Evolutionary conservation across 2,797 vertebrate species (phyloP).

Genomic region (Spinus pinus): DNA sequence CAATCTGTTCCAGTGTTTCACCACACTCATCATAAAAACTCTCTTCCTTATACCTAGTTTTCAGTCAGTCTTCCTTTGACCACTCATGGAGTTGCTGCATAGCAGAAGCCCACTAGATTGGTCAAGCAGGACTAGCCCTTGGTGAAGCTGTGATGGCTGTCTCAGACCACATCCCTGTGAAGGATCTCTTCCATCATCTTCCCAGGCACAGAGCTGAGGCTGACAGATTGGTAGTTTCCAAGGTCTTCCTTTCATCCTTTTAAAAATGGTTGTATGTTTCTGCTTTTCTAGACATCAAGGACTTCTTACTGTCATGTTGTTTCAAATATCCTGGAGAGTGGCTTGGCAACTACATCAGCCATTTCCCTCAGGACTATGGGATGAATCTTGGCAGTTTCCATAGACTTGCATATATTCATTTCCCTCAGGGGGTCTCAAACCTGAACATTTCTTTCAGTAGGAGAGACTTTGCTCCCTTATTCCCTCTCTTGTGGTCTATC

Average conservation of each 20-base stretch:
- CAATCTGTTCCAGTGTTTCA: not conserved
- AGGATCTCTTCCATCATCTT: not conserved
- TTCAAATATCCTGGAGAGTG: not conserved
- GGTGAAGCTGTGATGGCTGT: not conserved
- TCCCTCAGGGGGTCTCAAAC: not conserved
- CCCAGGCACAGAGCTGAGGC: not conserved
- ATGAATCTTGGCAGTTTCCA: not conserved
- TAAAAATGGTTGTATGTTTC: not conserved
- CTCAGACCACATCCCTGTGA: not conserved
- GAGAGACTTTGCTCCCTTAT: not conserved
- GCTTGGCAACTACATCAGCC: not conserved
- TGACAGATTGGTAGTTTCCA: not conserved
- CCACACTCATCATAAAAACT: not conserved
- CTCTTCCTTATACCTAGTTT: not conserved
- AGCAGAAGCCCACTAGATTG: not conserved
- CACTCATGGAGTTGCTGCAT: too few relatives aligned
- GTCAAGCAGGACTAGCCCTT: not conserved
- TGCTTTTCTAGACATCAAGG: not conserved
- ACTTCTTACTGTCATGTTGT: not conserved
- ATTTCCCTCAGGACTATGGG: not conserved
- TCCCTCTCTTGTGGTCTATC: not conserved
- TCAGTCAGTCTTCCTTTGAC: not conserved
- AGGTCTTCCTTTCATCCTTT: not conserved
- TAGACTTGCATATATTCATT: not conserved
- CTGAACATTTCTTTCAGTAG: not conserved